phyloP scores from a whole-genome alignment of 2,888 invertebrate genomes.

The Anodontia alba region DNA sequence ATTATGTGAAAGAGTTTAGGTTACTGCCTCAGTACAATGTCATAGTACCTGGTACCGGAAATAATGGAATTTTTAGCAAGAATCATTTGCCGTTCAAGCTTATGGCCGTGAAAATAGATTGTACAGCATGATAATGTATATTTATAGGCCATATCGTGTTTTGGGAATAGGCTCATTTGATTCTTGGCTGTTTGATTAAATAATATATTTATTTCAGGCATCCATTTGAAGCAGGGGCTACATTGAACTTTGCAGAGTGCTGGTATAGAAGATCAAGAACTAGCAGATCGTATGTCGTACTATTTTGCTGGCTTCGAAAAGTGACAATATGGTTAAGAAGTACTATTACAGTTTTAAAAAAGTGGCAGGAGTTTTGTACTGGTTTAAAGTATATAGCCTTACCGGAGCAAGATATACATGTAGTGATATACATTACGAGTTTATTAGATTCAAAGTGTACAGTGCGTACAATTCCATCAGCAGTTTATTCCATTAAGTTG shows the following conservation, averaged over 20 bases:
- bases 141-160: no score
- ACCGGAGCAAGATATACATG: slow-evolving; percentile 34
- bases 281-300: slow-evolving; percentile 28
- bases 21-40: background rate
- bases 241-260: slow-evolving; percentile 1
- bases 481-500: slow-evolving; percentile 43
- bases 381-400: background rate
- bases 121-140: background rate
- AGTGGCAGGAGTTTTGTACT: slow-evolving; percentile 37
- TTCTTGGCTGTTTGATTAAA: background rate
- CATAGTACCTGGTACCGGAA: background rate
- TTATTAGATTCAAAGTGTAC: slow-evolving; percentile 20
- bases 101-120: background rate
- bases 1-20: background rate
- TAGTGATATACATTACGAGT: slow-evolving; percentile 32
- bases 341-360: slow-evolving; percentile 38
- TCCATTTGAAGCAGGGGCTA: slow-evolving; percentile 14
- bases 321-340: slow-evolving; percentile 40
- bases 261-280: background rate
- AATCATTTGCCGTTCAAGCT: background rate
- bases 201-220: slow-evolving; percentile 19
- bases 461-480: slow-evolving; percentile 34
- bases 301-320: slow-evolving; percentile 23
- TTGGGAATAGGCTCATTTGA: background rate
- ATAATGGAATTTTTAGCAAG: background rate